A percentile compares a stretch with the other conserved stretches of the same genome.
Conservation (phyloP, 2,113 vertebrate genomes). For the Mixornis gularis region DNA sequence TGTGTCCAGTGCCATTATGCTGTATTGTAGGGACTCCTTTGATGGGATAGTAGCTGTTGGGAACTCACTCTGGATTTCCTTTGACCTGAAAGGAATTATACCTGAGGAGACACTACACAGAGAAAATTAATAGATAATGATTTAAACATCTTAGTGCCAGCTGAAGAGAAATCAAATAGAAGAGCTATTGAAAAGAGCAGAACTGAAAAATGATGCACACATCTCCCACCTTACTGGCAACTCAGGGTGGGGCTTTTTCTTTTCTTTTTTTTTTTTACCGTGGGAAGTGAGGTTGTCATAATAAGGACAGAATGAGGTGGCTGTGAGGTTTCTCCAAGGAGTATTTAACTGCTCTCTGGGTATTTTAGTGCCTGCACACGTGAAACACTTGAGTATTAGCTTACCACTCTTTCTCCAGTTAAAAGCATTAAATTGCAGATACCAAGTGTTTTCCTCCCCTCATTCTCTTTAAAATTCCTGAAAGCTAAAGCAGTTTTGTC, state of each 20-base stretch:
- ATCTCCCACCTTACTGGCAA: conserved; percentile 19
- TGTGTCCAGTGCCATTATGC: not conserved
- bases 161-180: not conserved
- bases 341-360: conserved; percentile 28
- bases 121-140: not conserved
- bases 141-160: not conserved
- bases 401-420: conserved; percentile 67
- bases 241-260: not conserved
- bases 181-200: not conserved
- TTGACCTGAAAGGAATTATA: not conserved
- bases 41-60: not conserved
- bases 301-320: conserved; percentile 7
- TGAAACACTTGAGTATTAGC: conserved; percentile 64
- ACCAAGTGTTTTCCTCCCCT: conserved; percentile 54
- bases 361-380: conserved; percentile 55
- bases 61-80: not conserved
- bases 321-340: conserved; percentile 36
- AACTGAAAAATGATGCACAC: conserved; percentile 8
- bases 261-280: not conserved
- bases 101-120: not conserved
- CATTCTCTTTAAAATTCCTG: conserved; percentile 67
- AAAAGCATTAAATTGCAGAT: conserved; percentile 78
- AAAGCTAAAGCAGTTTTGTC: conserved; percentile 74
- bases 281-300: conserved; percentile 41
- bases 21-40: not conserved